Evolutionary conservation across 2,113 vertebrate species (phyloP).

Genomic region (Cyanistes caeruleus): DNA sequence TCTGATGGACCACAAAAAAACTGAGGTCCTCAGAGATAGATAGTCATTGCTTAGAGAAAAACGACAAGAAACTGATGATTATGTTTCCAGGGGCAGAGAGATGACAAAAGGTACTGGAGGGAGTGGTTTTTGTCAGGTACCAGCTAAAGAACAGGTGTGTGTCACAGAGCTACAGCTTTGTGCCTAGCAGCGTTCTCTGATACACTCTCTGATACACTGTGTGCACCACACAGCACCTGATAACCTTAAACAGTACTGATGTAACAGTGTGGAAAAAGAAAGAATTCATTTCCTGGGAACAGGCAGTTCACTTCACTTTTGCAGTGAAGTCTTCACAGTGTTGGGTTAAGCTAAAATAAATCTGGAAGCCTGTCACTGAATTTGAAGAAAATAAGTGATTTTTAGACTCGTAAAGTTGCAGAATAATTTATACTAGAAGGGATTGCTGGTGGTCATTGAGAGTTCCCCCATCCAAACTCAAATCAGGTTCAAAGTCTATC

Average conservation of each 20-base stretch:
- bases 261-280: not conserved
- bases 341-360: not conserved
- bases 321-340: not conserved
- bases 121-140: not conserved
- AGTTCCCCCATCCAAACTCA: not conserved
- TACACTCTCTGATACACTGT: not conserved
- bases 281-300: not conserved
- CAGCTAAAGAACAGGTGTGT: not conserved
- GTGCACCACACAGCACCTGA: not conserved
- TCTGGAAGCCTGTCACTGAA: not conserved
- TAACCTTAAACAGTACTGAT: not conserved
- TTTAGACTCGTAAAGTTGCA: not conserved
- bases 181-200: not conserved
- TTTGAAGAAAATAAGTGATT: not conserved
- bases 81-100: not conserved
- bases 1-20: not conserved
- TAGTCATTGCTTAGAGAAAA: not conserved
- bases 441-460: not conserved
- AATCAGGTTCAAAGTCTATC: not conserved
- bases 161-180: not conserved
- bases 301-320: not conserved
- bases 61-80: not conserved
- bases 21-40: not conserved
- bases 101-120: not conserved
- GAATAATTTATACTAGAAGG: not conserved